phyloP scores from a whole-genome alignment of 2,888 invertebrate species.

The Drosophila borborema region DNA sequence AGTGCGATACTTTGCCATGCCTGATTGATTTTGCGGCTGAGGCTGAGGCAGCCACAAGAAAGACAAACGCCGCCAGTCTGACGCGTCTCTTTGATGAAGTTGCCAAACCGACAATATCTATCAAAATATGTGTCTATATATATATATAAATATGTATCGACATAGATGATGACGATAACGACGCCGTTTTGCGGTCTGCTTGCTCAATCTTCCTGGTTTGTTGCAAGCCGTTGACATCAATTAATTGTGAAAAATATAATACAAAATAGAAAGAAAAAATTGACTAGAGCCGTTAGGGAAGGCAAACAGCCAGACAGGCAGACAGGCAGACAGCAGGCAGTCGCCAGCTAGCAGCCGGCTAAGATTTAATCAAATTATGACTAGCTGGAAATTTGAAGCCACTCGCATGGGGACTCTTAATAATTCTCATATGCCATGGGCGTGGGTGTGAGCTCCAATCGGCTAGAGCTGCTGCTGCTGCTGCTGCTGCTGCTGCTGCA shows the following conservation, averaged over 20 bases:
- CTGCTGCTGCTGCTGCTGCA: conserved; percentile 14
- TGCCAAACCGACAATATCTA: conserved; percentile 57
- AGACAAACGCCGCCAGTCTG: conserved; percentile 65
- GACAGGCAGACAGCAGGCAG: conserved; percentile 15
- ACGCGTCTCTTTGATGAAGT: conserved; percentile 73
- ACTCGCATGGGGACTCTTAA: conserved; percentile 28
- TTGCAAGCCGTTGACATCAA: conserved; percentile 76
- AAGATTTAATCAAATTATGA: conserved; percentile 37
- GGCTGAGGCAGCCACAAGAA: conserved; percentile 63
- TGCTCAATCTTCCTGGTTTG: conserved; percentile 78
- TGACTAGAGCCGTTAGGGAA: conserved; percentile 13
- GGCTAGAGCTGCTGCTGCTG: background rate
- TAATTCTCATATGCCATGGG: conserved; percentile 23
- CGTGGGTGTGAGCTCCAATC: conserved; percentile 39
- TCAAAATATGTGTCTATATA: no score
- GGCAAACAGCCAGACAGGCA: conserved; percentile 11
- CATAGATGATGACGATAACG: conserved; percentile 30
- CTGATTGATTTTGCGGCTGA: conserved; percentile 76
- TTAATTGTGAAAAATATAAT: conserved; percentile 53
- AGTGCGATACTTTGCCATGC: conserved; percentile 50
- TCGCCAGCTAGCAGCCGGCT: conserved; percentile 2
- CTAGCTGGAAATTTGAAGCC: conserved; percentile 37
- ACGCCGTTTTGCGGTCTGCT: conserved; percentile 67
- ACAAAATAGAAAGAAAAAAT: conserved; percentile 15
- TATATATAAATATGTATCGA: background rate